Evolutionary conservation across 2,797 vertebrate genomes (phyloP).

Genomic region (Selene dorsalis): DNA sequence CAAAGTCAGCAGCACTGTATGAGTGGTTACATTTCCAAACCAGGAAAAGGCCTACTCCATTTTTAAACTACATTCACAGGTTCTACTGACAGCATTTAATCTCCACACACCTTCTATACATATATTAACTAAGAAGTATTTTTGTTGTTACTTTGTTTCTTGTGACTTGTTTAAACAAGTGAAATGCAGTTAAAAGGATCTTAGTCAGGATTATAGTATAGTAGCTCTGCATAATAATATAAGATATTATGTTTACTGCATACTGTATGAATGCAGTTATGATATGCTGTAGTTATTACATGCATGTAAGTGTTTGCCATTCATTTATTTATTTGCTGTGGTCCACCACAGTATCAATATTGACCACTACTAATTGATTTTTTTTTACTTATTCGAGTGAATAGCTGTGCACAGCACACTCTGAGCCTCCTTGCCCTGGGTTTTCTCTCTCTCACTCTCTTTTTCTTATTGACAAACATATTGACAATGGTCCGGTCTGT

Average conservation of each 20-base stretch:
- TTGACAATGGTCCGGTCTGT: neutral
- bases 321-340: neutral
- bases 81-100: neutral
- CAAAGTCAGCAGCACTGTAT: neutral
- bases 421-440: neutral
- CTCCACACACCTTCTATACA: neutral
- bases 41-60: neutral
- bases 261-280: slow-evolving; percentile 20
- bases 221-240: slow-evolving; percentile 8
- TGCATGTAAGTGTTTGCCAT: neutral
- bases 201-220: neutral
- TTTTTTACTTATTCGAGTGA: neutral
- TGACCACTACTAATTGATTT: neutral
- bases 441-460: too few species aligned
- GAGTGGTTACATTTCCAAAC: neutral
- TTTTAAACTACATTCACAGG: neutral
- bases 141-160: neutral
- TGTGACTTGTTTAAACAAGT: slow-evolving; percentile 12
- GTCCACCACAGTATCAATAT: neutral
- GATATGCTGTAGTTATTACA: slow-evolving; percentile 2
- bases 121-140: neutral
- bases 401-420: neutral
- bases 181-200: neutral
- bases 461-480: neutral
- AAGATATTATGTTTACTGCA: neutral